Conservation (phyloP, 2,888 invertebrate genomes). For the Macrophya alboannulata region DNA sequence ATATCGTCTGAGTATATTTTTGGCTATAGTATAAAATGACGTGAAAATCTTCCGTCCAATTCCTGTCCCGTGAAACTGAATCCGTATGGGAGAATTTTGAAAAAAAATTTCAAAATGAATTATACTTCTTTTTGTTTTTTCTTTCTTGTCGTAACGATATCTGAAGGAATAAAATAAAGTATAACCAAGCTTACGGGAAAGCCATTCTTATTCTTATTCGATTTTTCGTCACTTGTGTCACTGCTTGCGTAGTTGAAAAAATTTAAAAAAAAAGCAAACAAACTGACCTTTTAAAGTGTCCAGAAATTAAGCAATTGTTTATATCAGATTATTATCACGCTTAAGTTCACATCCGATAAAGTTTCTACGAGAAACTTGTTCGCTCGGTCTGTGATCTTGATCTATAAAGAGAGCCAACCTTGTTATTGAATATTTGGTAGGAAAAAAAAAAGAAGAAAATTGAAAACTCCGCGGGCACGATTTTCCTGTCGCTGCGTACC, state of each 20-base stretch:
- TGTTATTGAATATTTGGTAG: not conserved
- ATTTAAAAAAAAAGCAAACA: too few relatives aligned
- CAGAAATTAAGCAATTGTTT: not conserved
- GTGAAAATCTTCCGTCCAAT: conserved; percentile 17
- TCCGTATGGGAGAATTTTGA: conserved; percentile 10
- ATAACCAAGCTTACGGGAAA: not conserved
- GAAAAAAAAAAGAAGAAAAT: not conserved
- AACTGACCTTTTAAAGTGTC: not conserved
- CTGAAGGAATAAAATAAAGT: not conserved
- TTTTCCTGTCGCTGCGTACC: not conserved
- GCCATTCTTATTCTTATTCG: too few relatives aligned
- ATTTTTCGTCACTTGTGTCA: not conserved
- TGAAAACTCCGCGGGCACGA: conserved; percentile 11
- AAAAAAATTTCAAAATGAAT: too few relatives aligned
- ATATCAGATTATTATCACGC: not conserved
- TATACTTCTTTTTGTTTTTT: too few relatives aligned
- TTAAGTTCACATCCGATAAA: not conserved
- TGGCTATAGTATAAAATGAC: not conserved
- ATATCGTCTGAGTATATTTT: not conserved
- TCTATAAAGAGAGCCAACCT: not conserved
- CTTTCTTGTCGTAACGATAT: not conserved
- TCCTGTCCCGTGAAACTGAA: conserved; percentile 25
- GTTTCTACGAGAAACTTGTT: not conserved
- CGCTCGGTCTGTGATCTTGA: not conserved
- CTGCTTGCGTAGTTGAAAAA: not conserved